phyloP scores from a whole-genome alignment of 2,888 invertebrate species.

The Caenorhabditis sp. region DNA sequence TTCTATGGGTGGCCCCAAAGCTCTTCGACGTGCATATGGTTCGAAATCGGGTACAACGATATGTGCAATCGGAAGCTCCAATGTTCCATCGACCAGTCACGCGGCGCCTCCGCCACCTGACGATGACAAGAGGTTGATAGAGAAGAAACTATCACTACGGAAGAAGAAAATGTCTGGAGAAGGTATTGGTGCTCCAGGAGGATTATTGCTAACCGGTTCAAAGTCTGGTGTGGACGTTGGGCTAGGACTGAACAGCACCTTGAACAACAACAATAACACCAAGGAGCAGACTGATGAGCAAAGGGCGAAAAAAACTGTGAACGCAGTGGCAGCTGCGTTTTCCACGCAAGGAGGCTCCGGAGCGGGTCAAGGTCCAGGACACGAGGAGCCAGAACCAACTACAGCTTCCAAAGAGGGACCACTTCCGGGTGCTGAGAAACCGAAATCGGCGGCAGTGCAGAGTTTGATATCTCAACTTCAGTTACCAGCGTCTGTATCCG shows the following conservation, averaged over 20 bases:
- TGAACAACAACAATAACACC: constrained; percentile 43
- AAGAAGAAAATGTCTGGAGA: constrained; percentile 67
- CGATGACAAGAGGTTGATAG: constrained; percentile 70
- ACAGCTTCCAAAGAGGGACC: constrained; percentile 24
- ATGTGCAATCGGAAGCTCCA: constrained; percentile 72
- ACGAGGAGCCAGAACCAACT: not conserved
- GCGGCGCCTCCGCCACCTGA: constrained; percentile 38
- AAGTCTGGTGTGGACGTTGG: constrained; percentile 75
- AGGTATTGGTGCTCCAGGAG: constrained; percentile 38
- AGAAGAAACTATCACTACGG: constrained; percentile 75
- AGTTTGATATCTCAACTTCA: constrained; percentile 78
- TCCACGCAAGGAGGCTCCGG: constrained; percentile 63
- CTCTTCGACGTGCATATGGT: constrained; percentile 74
- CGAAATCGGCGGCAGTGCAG: constrained; percentile 65
- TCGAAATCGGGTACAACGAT: constrained; percentile 76
- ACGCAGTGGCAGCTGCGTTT: constrained; percentile 82
- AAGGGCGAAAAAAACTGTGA: constrained; percentile 81
- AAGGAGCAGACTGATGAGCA: constrained; percentile 78
- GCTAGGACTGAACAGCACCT: constrained; percentile 27
- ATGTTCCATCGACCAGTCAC: constrained; percentile 65
- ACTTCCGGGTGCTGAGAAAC: constrained; percentile 29
- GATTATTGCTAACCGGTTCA: constrained; percentile 41
- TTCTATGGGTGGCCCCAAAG: constrained; percentile 70
- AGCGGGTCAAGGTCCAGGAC: constrained; percentile 3
- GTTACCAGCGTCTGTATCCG: constrained; percentile 80